These are phyloP conservation scores for Beris morrisii DNA, from an alignment of 2,888 invertebrate species.

Conservation along the genomic window DNA sequence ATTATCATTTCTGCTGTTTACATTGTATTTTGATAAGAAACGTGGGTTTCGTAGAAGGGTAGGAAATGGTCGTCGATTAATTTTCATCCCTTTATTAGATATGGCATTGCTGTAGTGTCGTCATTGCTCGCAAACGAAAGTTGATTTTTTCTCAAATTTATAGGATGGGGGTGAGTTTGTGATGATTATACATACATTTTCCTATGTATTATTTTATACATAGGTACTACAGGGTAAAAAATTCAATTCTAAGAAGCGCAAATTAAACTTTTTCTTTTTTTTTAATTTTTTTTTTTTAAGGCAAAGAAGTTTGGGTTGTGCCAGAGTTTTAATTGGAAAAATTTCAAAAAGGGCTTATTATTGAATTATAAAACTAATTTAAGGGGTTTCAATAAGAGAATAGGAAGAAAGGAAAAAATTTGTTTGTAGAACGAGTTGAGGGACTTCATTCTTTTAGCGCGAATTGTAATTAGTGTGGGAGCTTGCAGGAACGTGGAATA, in stretches of 20 bases:
- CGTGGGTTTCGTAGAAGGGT: constrained; percentile 10
- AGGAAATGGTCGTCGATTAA: neutral
- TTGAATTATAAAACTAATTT: constrained; percentile 39
- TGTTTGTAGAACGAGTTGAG: neutral
- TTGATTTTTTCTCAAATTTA: constrained; percentile 24
- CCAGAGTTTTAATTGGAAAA: constrained; percentile 39
- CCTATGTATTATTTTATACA: constrained; percentile 21
- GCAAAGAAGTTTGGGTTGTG: constrained; percentile 29
- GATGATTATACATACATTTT: constrained; percentile 19
- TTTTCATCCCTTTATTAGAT: constrained; percentile 25
- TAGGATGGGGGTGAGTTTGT: constrained; percentile 8
- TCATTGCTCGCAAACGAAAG: constrained; percentile 11
- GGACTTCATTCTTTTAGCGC: constrained; percentile 1
- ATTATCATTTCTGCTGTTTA: constrained; percentile 34
- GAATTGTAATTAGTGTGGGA: constrained; percentile 22
- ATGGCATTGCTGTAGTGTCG: constrained; percentile 16
- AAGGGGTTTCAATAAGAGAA: constrained; percentile 35
- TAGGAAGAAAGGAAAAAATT: neutral
- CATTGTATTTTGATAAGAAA: constrained; percentile 35
- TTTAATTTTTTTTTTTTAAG: constrained; percentile 26
- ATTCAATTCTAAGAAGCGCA: constrained; percentile 23
- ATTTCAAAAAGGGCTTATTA: constrained; percentile 37
- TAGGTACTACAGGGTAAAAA: constrained; percentile 15
- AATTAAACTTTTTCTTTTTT: constrained; percentile 27
- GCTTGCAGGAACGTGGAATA: constrained; percentile 17